These are phyloP conservation scores for Hyles vespertilio DNA, from an alignment of 1,140 invertebrate species.

Conservation along the genomic window DNA sequence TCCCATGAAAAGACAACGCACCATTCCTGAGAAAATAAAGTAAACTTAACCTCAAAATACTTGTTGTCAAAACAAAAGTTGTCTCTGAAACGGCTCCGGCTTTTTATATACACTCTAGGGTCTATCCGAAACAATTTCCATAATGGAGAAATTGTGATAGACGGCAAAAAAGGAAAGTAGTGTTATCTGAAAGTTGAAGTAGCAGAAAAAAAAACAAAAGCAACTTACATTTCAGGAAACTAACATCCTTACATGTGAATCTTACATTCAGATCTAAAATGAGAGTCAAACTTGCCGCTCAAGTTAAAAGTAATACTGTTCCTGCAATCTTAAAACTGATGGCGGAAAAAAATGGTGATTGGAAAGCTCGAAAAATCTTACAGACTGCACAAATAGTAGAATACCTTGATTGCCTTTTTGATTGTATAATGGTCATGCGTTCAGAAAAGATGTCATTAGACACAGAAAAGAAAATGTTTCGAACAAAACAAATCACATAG, in stretches of 20 bases:
- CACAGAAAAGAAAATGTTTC: slow-evolving; percentile 22
- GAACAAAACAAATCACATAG: slow-evolving; percentile 13
- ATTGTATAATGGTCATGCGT: slow-evolving; percentile 26
- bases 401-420: slow-evolving; percentile 18
- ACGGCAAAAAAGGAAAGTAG: no score
- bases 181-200: slow-evolving; percentile 11
- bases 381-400: slow-evolving; percentile 22
- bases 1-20: no score
- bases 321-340: slow-evolving; percentile 21
- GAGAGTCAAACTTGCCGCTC: slow-evolving; percentile 22
- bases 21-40: no score
- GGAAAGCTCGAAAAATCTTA: slow-evolving; percentile 13
- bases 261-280: slow-evolving; percentile 22
- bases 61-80: no score
- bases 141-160: no score
- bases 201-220: slow-evolving; percentile 22
- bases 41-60: no score
- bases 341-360: slow-evolving; percentile 4
- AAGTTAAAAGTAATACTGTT: slow-evolving; percentile 20
- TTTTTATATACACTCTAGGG: no score
- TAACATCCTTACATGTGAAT: slow-evolving; percentile 14
- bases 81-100: no score
- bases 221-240: slow-evolving; percentile 17
- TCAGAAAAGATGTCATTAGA: slow-evolving; percentile 17
- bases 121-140: no score